Conservation (phyloP, 2,113 vertebrate species). For the Caranx ignobilis region DNA sequence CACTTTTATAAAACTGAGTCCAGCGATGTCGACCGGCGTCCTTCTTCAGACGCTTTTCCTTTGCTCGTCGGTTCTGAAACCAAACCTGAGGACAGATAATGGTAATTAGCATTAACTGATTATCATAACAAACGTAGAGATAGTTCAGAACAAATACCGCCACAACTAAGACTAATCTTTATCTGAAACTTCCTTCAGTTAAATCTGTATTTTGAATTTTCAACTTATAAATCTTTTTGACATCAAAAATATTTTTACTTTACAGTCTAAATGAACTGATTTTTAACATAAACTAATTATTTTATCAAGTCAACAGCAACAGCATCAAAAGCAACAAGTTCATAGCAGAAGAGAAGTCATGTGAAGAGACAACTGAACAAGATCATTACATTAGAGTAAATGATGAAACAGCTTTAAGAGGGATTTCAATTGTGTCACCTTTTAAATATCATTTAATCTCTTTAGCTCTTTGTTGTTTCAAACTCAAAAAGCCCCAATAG, state of each 20-base stretch:
- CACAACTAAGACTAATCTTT: background rate
- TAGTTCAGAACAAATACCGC: background rate
- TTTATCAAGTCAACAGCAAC: background rate
- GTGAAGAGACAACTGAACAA: background rate
- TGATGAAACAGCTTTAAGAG: background rate
- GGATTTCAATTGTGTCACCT: background rate
- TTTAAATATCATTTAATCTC: background rate
- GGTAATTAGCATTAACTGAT: background rate
- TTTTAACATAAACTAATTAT: background rate
- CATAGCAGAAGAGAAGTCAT: background rate
- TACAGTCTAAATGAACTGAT: background rate
- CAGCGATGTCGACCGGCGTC: slow-evolving; percentile 97
- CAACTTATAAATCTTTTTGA: no score
- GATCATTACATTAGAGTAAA: background rate
- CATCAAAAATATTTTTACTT: background rate
- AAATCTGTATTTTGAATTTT: background rate
- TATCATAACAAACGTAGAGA: background rate
- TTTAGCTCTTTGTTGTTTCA: background rate
- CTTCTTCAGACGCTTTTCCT: slow-evolving; percentile 98
- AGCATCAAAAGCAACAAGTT: background rate
- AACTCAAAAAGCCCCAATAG: background rate
- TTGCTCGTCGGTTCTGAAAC: slow-evolving; percentile 98
- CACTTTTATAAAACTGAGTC: slow-evolving; percentile 98
- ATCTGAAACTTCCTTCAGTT: background rate
- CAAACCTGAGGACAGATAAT: slow-evolving; percentile 87